A percentile compares a stretch with the other conserved stretches of the same genome.
phyloP scores from a whole-genome alignment of 2,888 invertebrate species.

The Agrochola macilenta region DNA sequence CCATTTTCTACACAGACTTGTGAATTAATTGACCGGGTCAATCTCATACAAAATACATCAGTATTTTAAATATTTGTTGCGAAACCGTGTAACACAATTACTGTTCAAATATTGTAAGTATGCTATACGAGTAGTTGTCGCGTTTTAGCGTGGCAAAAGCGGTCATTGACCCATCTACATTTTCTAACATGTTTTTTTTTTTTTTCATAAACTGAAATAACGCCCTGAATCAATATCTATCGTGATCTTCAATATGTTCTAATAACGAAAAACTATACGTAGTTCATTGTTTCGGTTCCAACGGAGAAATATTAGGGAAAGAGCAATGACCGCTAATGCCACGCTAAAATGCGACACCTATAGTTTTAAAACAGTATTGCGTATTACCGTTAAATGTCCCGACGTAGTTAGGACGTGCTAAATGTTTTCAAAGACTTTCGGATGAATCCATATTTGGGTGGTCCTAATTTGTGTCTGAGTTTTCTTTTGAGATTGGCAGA shows the following conservation, averaged over 20 bases:
- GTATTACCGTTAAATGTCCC: constrained; percentile 35
- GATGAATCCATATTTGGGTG: constrained; percentile 41
- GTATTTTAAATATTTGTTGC: constrained; percentile 30
- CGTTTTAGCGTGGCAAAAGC: background rate
- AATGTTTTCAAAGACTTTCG: constrained; percentile 34
- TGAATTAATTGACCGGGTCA: constrained; percentile 47
- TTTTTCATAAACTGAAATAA: background rate
- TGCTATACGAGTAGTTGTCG: constrained; percentile 3
- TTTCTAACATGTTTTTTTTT: background rate
- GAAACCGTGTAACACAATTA: constrained; percentile 60
- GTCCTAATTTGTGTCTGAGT: constrained; percentile 30
- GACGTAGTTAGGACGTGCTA: constrained; percentile 18
- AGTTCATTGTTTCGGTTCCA: background rate
- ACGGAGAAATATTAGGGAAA: background rate
- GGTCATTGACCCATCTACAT: background rate
- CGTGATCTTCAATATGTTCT: background rate
- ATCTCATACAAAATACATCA: constrained; percentile 17
- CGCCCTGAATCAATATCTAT: background rate
- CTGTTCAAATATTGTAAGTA: constrained; percentile 48
- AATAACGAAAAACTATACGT: background rate
- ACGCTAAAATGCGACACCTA: background rate
- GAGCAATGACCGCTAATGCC: background rate
- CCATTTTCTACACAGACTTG: constrained; percentile 15
- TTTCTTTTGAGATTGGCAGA: constrained; percentile 20
- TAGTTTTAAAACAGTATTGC: constrained; percentile 23